Base-by-base conservation (phyloP, 2,888 invertebrate species). In the Lasioglossum vierecki region DNA sequence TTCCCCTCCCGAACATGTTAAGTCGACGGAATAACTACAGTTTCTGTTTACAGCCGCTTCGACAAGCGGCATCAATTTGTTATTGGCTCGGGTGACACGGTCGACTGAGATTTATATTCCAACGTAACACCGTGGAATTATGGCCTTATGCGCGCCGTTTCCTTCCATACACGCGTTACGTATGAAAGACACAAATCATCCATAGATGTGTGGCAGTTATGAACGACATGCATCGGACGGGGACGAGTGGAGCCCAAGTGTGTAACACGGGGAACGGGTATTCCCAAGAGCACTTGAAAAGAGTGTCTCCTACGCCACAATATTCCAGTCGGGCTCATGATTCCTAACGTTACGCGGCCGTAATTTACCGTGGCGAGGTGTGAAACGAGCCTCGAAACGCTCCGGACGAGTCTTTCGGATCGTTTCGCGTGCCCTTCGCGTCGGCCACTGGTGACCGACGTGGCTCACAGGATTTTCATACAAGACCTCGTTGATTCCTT, bases 101-200 rank as follows among this genome's bases (percentile, higher is more conserved):
- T 41, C 41, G 75, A 60, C 57, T 60, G 39, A 75, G 57, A 75
- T 75, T 75, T 75, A 75, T 75, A 73, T 73, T 49, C 72, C 35
- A 8, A 30, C 49, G 72, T 49, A 49, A 73, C 44, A 63, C 41
- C 44, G 72, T 35, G 72, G 60, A 75, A 75, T 75, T 75, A 75
- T 75, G 75, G 75, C 75, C 75, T 60, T 75, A 75, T 60, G 53
- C 53, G 60, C 60, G 41, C 35, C 75, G 72, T 73, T 73, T 73
- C 72, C 72, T 73, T 73, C 49, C 13, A 46, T 39, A 13, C 26
- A 0, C 49, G 49, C 11, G 74, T 57, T 57, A 35, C 74, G 84
- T 80, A 72, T 70, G 77, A 78, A 78, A 81, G 81, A 81, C 84
- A 78, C 85, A 85, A 81, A 84, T 85, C 85, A 84, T 75, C 77